Evolutionary conservation across 1,140 invertebrate species (phyloP).

Genomic region (Polyergus mexicanus): DNA sequence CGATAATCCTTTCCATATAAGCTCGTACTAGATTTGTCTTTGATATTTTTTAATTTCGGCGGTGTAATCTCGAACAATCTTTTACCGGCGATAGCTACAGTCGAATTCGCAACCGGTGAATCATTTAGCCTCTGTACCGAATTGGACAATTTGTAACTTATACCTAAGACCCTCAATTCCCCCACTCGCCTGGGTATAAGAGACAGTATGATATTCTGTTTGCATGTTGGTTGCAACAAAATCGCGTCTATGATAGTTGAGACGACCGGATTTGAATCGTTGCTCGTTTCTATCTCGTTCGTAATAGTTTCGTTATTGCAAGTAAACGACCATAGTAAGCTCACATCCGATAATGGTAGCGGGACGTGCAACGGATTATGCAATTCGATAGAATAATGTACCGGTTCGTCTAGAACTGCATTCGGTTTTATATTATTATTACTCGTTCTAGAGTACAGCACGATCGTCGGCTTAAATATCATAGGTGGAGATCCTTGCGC

Average conservation of each 20-base stretch:
- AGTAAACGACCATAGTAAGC: constrained; percentile 93
- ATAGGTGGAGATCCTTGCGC: constrained; percentile 90
- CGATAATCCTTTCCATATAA: constrained; percentile 87
- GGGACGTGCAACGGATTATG: constrained; percentile 94
- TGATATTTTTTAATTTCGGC: constrained; percentile 84
- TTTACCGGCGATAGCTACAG: constrained; percentile 88
- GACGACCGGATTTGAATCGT: constrained; percentile 82
- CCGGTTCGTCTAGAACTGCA: constrained; percentile 92
- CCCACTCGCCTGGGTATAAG: constrained; percentile 80
- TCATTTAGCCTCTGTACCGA: constrained; percentile 77
- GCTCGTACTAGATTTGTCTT: constrained; percentile 83
- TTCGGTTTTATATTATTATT: constrained; percentile 90
- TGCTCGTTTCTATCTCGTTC: constrained; percentile 79
- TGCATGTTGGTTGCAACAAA: constrained; percentile 82
- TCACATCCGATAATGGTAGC: constrained; percentile 91
- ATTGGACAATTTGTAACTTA: constrained; percentile 82
- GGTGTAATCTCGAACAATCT: constrained; percentile 88
- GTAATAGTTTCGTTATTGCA: constrained; percentile 80
- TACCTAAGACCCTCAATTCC: constrained; percentile 81
- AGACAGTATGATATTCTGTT: constrained; percentile 81
- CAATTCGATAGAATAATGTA: constrained; percentile 92
- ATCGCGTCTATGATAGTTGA: constrained; percentile 83
- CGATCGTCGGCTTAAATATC: constrained; percentile 92
- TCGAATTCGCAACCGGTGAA: constrained; percentile 76
- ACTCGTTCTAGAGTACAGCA: constrained; percentile 89